phyloP scores from a whole-genome alignment of 2,888 invertebrate species.

The Acronicta leporina region DNA sequence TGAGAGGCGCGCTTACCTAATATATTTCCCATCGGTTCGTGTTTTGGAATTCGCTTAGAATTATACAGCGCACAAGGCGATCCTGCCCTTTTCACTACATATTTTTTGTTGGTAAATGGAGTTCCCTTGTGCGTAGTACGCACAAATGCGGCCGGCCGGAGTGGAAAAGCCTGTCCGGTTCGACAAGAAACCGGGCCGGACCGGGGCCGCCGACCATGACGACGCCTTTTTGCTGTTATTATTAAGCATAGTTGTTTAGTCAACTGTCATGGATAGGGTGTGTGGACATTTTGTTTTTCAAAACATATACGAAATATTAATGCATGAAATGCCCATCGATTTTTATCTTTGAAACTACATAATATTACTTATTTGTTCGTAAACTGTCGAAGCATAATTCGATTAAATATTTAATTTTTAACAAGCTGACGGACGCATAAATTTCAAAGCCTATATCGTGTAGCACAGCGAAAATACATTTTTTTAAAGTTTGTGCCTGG shows the following conservation, averaged over 20 bases:
- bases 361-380: no score
- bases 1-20: conserved; percentile 47
- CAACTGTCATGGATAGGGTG: conserved; percentile 34
- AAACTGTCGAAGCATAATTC: no score
- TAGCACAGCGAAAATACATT: no score
- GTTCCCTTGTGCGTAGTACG: conserved; percentile 78
- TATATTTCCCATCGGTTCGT: conserved; percentile 53
- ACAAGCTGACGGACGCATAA: no score
- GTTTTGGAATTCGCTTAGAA: conserved; percentile 54
- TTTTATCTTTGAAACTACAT: no score
- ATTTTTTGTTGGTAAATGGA: conserved; percentile 83
- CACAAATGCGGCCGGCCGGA: conserved; percentile 74
- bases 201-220: conserved; percentile 66
- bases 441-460: no score
- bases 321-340: no score
- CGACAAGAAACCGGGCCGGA: conserved; percentile 69
- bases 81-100: conserved; percentile 68
- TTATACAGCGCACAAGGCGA: conserved; percentile 57
- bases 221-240: conserved; percentile 71
- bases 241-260: conserved; percentile 53
- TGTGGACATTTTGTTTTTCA: conserved; percentile 4
- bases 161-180: conserved; percentile 78
- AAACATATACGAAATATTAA: background rate
- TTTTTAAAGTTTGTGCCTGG: no score
- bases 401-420: no score